Evolutionary conservation across 2,113 vertebrate genomes (phyloP).

Genomic region (Arenaria interpres): DNA sequence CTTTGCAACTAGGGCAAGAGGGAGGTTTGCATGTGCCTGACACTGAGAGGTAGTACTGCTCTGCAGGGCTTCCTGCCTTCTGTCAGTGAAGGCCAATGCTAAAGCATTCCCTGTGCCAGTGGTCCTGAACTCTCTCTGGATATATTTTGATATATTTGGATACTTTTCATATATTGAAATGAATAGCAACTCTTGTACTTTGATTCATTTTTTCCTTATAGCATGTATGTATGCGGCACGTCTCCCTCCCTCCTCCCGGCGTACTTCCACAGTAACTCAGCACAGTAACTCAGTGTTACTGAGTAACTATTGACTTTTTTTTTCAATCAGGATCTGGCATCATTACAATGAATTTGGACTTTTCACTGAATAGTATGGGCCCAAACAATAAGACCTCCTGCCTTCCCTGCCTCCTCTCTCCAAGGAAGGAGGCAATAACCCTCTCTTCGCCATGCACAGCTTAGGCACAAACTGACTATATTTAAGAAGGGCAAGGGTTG

Average conservation of each 20-base stretch:
- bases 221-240: rapidly evolving
- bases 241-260: not conserved
- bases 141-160: not conserved
- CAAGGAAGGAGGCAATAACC: not conserved
- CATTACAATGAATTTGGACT: not conserved
- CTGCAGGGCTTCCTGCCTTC: not conserved
- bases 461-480: not conserved
- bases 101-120: not conserved
- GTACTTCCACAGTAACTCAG: not conserved
- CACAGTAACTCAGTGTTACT: not conserved
- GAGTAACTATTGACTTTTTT: not conserved
- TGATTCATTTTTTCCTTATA: not conserved
- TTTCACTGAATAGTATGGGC: not conserved
- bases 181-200: not conserved
- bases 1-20: not conserved
- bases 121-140: not conserved
- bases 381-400: rapidly evolving
- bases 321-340: not conserved
- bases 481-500: not conserved
- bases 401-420: not conserved
- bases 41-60: not conserved
- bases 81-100: not conserved
- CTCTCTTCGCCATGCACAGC: not conserved
- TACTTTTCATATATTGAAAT: not conserved
- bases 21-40: not conserved